Evolutionary conservation across 2,888 invertebrate genomes (phyloP).

Genomic region (Fragum fragum): DNA sequence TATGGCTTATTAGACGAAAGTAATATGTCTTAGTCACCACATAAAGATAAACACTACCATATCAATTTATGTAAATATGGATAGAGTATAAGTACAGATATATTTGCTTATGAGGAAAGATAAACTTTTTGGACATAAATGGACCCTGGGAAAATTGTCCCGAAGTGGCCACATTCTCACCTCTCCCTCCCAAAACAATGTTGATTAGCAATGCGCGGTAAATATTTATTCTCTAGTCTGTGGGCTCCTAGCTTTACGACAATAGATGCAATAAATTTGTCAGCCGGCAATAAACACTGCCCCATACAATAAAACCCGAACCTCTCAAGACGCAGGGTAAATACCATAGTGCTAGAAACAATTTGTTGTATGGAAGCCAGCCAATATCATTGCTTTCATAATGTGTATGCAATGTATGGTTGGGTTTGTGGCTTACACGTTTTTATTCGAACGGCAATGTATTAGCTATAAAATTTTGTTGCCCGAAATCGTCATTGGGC

Average conservation of each 20-base stretch:
- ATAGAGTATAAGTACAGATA: not conserved
- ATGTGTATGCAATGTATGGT: not conserved
- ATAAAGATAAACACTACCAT: not conserved
- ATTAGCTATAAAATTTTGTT: not conserved
- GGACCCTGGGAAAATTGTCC: conserved; percentile 49
- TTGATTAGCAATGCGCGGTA: conserved; percentile 24
- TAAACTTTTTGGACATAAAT: conserved; percentile 14
- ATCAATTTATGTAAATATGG: not conserved
- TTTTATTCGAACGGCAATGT: not conserved
- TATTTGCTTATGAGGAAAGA: not conserved
- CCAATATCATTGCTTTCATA: conserved; percentile 35
- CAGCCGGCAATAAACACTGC: conserved; percentile 52
- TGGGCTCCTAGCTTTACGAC: conserved; percentile 48
- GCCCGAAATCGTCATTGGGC: too few species aligned
- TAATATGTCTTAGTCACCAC: not conserved
- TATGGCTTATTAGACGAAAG: not conserved
- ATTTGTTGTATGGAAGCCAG: conserved; percentile 42
- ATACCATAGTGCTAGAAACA: conserved; percentile 40
- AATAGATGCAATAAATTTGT: conserved; percentile 63
- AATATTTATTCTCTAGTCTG: conserved; percentile 61
- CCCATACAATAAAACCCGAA: conserved; percentile 47
- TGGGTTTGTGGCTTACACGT: not conserved
- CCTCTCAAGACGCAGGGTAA: conserved; percentile 42
- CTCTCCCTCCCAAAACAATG: conserved; percentile 12
- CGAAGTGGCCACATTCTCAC: conserved; percentile 47